Conservation (phyloP, 2,797 vertebrate species). For the Champsocephalus esox region DNA sequence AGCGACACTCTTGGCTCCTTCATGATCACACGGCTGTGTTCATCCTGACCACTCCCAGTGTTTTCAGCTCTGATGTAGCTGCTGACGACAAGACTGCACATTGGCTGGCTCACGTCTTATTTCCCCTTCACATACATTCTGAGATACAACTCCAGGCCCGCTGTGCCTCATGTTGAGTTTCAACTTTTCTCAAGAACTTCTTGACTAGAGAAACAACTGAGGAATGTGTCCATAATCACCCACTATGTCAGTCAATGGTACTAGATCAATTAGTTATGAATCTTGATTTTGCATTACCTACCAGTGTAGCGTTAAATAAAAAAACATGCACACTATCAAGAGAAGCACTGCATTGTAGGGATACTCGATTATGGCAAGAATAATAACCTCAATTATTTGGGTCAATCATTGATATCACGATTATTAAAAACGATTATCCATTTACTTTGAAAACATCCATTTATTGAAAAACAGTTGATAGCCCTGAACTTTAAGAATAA, state of each 20-base stretch:
- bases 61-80: neutral
- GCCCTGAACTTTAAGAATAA: too few relatives aligned
- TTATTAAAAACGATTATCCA: too few relatives aligned
- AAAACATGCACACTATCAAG: constrained; percentile 1
- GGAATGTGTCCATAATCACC: constrained; percentile 1
- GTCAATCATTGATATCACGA: too few relatives aligned
- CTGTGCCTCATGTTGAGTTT: neutral
- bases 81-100: constrained; percentile 24
- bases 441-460: too few relatives aligned
- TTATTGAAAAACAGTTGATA: too few relatives aligned
- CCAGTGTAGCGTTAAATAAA: constrained; percentile 40
- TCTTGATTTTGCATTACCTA: constrained; percentile 12
- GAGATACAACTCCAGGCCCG: neutral
- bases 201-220: constrained; percentile 10
- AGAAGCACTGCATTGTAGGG: constrained; percentile 10
- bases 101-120: constrained; percentile 14
- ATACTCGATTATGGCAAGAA: neutral
- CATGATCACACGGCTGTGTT: neutral
- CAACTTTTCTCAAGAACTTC: neutral
- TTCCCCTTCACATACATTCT: neutral
- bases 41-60: neutral
- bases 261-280: neutral
- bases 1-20: constrained; percentile 46
- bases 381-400: too few relatives aligned
- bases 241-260: neutral